Evolutionary conservation across 2,797 vertebrate genomes (phyloP), one percentile per base, ranked within the genome.

Genomic region (Sebastes oblongus): DNA sequence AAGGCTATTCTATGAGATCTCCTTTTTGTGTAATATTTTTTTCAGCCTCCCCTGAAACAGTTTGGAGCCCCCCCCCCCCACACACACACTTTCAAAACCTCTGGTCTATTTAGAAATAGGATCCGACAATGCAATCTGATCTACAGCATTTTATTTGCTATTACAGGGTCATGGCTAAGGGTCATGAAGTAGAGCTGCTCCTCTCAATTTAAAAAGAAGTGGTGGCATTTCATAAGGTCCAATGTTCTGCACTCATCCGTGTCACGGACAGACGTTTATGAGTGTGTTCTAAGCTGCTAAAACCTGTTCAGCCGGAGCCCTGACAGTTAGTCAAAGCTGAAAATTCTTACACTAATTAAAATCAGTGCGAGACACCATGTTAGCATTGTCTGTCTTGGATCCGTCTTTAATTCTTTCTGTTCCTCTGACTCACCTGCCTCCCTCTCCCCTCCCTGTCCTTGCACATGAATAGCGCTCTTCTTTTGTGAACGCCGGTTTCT

Each of bases 301-400:
- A 83, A 77, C 14, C 66, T 66, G 56, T 70, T 81, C 66, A 67
- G 66, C 65, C 77, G 66, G 60, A 81, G 59, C 65, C 14, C 8
- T 52, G 70, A 65, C 14, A 75, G 60, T 66, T 80, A 76, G 58
- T 80, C 32, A 83, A 73, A 88, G 29, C 30, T 54, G 1, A 78
- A 71, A 80, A 80, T 78, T 52, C 39, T 36, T n/a, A 27, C 25
- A 64, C n/a, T 67, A 58, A 87, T 76, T 79, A 72, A 82, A 82
- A 84, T 70, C 13, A 71, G n/a, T 68, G 3, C 7, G 39, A 39
- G 54, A 32, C 61, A 60, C 16, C 60, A n/a, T 55, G 56, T 55
- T 61, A 39, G 32, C 52, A 73, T n/a, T 54, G 42, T 20, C 50
- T 12, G 27, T 61, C 14, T 71, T 25, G 14, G 12, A 59, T 12